Base-by-base conservation (phyloP, 2,113 vertebrate genomes). In the Anhinga rufa region DNA sequence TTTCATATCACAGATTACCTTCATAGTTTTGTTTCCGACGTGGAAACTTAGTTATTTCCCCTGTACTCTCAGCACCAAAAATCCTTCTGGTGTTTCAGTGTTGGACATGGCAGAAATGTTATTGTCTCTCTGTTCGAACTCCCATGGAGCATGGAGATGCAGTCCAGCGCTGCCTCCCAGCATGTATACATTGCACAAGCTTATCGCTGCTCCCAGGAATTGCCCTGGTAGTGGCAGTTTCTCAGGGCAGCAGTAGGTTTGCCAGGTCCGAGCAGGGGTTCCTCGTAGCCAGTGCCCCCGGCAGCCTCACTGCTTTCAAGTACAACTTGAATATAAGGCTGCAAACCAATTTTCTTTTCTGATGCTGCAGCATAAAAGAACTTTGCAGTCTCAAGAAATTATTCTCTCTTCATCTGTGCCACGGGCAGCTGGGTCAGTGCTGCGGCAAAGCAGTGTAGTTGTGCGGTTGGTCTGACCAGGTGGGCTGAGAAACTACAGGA, bases 371-470 rank as follows among this genome's bases (percentile, higher is more conserved):
- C 3, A 1, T 29, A 11, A 61, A 62, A 76, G 31, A 57, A 49
- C 14, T 29, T 46, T 13, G n/a, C 31, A 21, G 6, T 20, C 26
- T 38, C 2, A 0, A 70, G 62, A 46, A 75, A 19, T 44, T 20
- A 8, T 54, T 42, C 21, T 61, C 31, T 19, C 20, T 54, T 9
- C 20, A 15, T 4, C 28, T 13, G 26, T 44, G 46, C 46, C 31
- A 14, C 0, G 6, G 22, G 60, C 3, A 3, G 58, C 12, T 13
- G 68, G 42, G 16, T 20, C 17, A 4, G 24, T 4, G 29, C 20
- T 7, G 29, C 4, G 5, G 66, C 40, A 13, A 28, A 74, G 65
- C 25, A 0, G 5, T 2, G 19, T 19, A 6, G 8, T 8, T 7
- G 22, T 26, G 54, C 5, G 3, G 42, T 8, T n/a, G 28, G 12